Percentiles rank a stretch among this genome's conserved stretches.
Evolutionary conservation across 2,113 vertebrate species (phyloP).

Genomic region (Agelaius phoeniceus): DNA sequence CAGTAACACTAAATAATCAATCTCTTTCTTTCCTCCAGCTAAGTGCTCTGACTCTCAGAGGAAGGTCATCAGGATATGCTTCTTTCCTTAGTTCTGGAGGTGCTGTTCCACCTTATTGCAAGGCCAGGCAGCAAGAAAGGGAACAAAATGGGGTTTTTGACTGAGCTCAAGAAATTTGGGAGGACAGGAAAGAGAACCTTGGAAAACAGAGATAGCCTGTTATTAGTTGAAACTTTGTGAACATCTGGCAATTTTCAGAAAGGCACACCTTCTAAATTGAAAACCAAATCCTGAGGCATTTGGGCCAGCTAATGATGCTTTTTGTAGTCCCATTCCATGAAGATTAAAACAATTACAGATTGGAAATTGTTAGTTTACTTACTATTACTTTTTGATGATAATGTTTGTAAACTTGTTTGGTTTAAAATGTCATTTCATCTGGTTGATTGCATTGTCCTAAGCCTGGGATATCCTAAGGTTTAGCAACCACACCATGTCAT

Average conservation of each 20-base stretch:
- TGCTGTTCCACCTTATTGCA: neutral
- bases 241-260: neutral
- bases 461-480: slow-evolving; percentile 6
- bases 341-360: neutral
- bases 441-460: neutral
- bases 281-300: neutral
- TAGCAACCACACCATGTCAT: slow-evolving; percentile 6
- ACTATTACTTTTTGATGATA: neutral
- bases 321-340: neutral
- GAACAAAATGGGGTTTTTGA: neutral
- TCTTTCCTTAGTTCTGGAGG: neutral
- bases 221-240: neutral
- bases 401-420: neutral
- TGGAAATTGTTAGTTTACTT: slow-evolving; percentile 5
- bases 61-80: neutral
- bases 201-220: neutral
- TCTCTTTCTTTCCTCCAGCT: neutral
- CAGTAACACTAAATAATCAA: neutral
- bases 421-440: slow-evolving; percentile 34
- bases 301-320: neutral
- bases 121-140: neutral
- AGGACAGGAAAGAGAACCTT: neutral
- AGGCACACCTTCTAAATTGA: slow-evolving; percentile 2
- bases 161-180: neutral
- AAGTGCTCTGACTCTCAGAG: neutral